Base-by-base conservation (phyloP, 2,888 invertebrate species). In the Parnassius smintheus region DNA sequence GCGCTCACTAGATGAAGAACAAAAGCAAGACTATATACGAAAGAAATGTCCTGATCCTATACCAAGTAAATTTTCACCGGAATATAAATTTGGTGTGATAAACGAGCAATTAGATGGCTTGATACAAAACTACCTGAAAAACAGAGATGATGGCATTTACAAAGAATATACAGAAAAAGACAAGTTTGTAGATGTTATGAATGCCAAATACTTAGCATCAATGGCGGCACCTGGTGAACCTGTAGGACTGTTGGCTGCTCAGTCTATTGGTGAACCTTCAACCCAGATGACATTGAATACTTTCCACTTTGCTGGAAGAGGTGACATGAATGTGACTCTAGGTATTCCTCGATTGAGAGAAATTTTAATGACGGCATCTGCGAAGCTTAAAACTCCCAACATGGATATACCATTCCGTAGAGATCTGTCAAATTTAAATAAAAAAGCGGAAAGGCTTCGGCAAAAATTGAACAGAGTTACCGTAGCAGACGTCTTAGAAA, bases 271-370 rank as follows among this genome's bases (percentile, higher is more conserved):
- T 63, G 99, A 99, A 86, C 99, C 99, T 0, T 99, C 99, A 2
- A 99, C 99, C 65, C 99, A 99, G 93, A 99, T 99, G 99, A 99
- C 99, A 76, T 90, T 99, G 81, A 99, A 99, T 86, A 99, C 99
- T 50, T 99, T 99, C 88, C 99, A 99, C 82, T 99, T 99, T 85
- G 99, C 99, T 75, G 99, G 99, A 80, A 95, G 99, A 88, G 99
- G 99, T 92, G 99, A 99, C 89, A 99, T 99, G 99, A 99, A 99
- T 92, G 99, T 99, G 0, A 99, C 99, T 0, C 93, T 99, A n/a
- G 99, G 99, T 93, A 99, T 99, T 74, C 99, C 99, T 0, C 95
- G 99, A 72, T 93, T 99, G 7, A 92, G 98, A 72, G 99, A 99
- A 93, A 98, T 99, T 72, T 92, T 99, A 0, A 99, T 99, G 99